Evolutionary conservation across 2,888 invertebrate genomes (phyloP).

Genomic region (Netelia melanura): DNA sequence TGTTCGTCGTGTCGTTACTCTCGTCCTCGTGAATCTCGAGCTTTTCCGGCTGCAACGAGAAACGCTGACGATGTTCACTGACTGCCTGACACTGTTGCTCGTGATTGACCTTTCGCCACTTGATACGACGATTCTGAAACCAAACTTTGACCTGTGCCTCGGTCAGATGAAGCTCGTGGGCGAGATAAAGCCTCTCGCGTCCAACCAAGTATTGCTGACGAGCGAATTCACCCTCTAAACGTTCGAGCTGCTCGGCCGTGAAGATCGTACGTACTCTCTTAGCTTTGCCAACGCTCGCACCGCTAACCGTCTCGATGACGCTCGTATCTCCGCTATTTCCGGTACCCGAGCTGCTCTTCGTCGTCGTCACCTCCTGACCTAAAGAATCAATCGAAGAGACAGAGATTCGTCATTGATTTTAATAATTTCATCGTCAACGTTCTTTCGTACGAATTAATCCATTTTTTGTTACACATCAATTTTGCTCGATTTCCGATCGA

Average conservation of each 20-base stretch:
- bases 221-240: conserved; percentile 97
- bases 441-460: not conserved
- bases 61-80: conserved; percentile 85
- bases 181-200: conserved; percentile 96
- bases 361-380: conserved; percentile 83
- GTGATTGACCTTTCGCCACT: conserved; percentile 97
- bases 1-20: conserved; percentile 84
- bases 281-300: conserved; percentile 86
- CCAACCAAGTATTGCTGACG: conserved; percentile 99
- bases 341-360: conserved; percentile 81
- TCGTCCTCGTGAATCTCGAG: conserved; percentile 83
- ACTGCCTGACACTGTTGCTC: conserved; percentile 96
- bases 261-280: conserved; percentile 98
- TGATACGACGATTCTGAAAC: conserved; percentile 95
- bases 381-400: conserved; percentile 60
- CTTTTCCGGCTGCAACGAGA: conserved; percentile 78
- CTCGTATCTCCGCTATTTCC: conserved; percentile 44
- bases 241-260: conserved; percentile 97
- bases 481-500: not conserved
- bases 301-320: conserved; percentile 71
- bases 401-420: not conserved
- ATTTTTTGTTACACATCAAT: not conserved
- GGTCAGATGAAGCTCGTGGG: conserved; percentile 93
- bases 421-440: not conserved
- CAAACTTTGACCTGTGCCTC: conserved; percentile 92